phyloP scores from a whole-genome alignment of 2,797 vertebrate genomes.

The Poeciliopsis turneri region DNA sequence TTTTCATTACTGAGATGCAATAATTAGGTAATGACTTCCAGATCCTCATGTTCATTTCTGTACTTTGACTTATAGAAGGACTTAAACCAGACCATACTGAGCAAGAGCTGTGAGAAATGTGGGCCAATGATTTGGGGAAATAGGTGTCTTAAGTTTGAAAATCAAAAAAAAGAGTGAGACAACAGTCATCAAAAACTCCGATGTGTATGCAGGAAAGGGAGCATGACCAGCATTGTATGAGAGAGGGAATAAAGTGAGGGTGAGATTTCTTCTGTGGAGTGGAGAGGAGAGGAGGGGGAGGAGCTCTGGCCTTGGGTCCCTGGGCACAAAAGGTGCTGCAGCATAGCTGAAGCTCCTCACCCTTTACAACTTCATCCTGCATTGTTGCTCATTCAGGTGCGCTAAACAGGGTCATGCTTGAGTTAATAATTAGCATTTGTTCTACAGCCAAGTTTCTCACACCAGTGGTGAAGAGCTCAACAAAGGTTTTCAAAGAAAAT shows the following conservation, averaged over 20 bases:
- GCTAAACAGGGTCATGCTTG: slow-evolving; percentile 14
- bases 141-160: slow-evolving; percentile 12
- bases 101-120: slow-evolving; percentile 24
- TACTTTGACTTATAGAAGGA: slow-evolving; percentile 37
- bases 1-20: slow-evolving; percentile 69
- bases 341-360: slow-evolving; percentile 52
- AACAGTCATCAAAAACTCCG: slow-evolving; percentile 29
- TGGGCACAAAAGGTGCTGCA: slow-evolving; percentile 89
- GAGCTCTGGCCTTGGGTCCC: slow-evolving; percentile 89
- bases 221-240: slow-evolving; percentile 40
- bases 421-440: slow-evolving; percentile 17
- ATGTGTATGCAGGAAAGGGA: slow-evolving; percentile 26
- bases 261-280: slow-evolving; percentile 55
- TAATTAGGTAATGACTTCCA: slow-evolving; percentile 77
- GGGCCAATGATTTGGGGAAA: slow-evolving; percentile 30
- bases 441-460: neutral
- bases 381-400: slow-evolving; percentile 24
- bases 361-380: slow-evolving; percentile 45
- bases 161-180: slow-evolving; percentile 22
- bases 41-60: slow-evolving; percentile 48
- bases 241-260: slow-evolving; percentile 52
- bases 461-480: neutral
- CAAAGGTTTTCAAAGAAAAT: neutral
- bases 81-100: slow-evolving; percentile 40
- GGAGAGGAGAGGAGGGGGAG: slow-evolving; percentile 75